phyloP scores from a whole-genome alignment of 1,140 invertebrate genomes.

The Drosophila nebulosa region DNA sequence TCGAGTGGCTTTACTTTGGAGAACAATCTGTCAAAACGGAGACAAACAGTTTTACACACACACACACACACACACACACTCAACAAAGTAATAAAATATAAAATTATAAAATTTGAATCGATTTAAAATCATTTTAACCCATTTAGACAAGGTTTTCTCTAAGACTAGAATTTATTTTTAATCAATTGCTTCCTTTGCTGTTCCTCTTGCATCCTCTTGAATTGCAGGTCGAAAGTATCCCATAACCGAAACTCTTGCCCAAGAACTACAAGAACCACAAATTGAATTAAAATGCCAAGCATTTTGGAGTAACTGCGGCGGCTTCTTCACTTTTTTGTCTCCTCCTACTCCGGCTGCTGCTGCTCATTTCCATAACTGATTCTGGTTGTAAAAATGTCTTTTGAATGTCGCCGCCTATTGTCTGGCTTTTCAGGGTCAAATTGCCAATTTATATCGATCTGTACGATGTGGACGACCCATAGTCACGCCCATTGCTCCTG shows the following conservation, averaged over 20 bases:
- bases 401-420: slow-evolving; percentile 48
- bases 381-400: slow-evolving; percentile 37
- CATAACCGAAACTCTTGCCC: neutral
- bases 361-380: slow-evolving; percentile 66
- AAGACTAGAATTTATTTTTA: too few relatives aligned
- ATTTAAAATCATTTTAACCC: too few relatives aligned
- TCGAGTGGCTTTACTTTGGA: slow-evolving; percentile 22
- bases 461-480: neutral
- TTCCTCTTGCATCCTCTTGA: neutral
- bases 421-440: slow-evolving; percentile 56
- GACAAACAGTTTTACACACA: neutral
- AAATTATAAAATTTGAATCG: too few relatives aligned
- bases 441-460: slow-evolving; percentile 70
- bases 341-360: too few relatives aligned
- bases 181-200: too few relatives aligned
- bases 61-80: neutral
- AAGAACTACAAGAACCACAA: slow-evolving; percentile 14
- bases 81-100: too few relatives aligned
- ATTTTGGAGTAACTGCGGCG: slow-evolving; percentile 30
- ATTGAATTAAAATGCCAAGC: slow-evolving; percentile 70
- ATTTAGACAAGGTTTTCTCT: too few relatives aligned
- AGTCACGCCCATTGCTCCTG: slow-evolving; percentile 22
- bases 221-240: neutral
- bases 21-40: neutral
- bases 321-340: slow-evolving; percentile 19